phyloP scores from a whole-genome alignment of 2,797 vertebrate species.

The Rhynchotus rufescens region DNA sequence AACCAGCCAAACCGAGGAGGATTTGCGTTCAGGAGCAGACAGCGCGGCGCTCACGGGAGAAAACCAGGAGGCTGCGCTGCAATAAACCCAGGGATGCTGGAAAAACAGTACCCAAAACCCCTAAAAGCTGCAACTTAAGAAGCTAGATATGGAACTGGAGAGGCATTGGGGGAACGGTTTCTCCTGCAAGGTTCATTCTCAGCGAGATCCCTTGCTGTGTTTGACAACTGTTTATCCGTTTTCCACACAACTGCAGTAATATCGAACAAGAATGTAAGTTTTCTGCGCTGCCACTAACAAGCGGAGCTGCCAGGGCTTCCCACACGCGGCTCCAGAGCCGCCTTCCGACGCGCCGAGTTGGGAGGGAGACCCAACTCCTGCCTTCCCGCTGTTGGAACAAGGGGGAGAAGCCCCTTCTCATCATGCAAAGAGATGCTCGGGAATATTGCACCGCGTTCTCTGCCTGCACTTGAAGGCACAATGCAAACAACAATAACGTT shows the following conservation, averaged over 20 bases:
- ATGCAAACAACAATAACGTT: not conserved
- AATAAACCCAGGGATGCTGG: not conserved
- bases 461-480: not conserved
- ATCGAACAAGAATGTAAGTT: not conserved
- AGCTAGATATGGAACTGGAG: not conserved
- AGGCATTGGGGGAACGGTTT: not conserved
- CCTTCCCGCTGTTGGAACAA: not conserved
- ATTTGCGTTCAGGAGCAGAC: not conserved
- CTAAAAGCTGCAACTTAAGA: not conserved
- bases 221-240: slow-evolving; percentile 27
- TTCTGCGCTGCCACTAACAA: not conserved
- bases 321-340: not conserved
- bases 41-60: fast-evolving
- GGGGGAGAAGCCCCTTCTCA: not conserved
- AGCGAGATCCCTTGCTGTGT: slow-evolving; percentile 31
- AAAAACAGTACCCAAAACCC: not conserved
- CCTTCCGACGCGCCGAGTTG: not conserved
- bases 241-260: not conserved
- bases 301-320: not conserved
- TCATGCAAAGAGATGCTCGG: not conserved
- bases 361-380: not conserved
- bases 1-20: not conserved
- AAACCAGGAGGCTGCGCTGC: fast-evolving
- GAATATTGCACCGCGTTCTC: fast-evolving
- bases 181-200: not conserved